Conservation (phyloP, 2,888 invertebrate genomes). For the Chironomus tentans region DNA sequence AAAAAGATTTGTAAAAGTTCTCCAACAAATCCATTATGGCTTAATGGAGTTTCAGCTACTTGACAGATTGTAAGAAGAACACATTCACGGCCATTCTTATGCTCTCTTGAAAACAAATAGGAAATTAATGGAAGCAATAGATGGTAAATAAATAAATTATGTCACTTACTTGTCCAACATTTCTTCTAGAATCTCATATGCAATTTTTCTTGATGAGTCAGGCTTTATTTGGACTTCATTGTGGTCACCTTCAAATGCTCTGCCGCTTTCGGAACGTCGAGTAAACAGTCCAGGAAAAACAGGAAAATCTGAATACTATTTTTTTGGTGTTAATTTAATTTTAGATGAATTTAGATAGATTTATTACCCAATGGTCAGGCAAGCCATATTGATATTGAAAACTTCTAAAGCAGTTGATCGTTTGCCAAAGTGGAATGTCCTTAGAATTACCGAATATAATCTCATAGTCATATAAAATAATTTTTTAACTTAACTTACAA, state of each 20-base stretch:
- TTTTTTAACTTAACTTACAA: not conserved
- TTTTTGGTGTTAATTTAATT: too few relatives aligned
- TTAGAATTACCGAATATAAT: too few relatives aligned
- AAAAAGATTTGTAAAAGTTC: conserved; percentile 24
- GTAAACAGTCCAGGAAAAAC: not conserved
- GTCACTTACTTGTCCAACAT: conserved; percentile 1
- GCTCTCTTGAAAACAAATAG: not conserved
- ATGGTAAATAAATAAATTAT: not conserved
- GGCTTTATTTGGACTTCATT: not conserved
- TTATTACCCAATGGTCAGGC: not conserved
- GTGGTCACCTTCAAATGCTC: not conserved
- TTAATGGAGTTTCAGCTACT: conserved; percentile 5
- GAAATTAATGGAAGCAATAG: not conserved
- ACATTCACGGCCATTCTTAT: conserved; percentile 18
- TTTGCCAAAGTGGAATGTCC: conserved; percentile 12
- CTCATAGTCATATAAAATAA: too few relatives aligned
- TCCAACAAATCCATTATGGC: conserved; percentile 13
- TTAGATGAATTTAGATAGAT: too few relatives aligned
- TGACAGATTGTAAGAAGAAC: conserved; percentile 15
- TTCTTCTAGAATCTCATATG: conserved; percentile 20
- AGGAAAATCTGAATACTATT: not conserved
- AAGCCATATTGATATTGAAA: conserved; percentile 21
- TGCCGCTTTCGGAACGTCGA: not conserved
- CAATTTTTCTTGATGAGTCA: conserved; percentile 23
- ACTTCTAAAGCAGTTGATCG: conserved; percentile 19